phyloP scores from a whole-genome alignment of 1,140 invertebrate species.

The Bombus polaris region DNA sequence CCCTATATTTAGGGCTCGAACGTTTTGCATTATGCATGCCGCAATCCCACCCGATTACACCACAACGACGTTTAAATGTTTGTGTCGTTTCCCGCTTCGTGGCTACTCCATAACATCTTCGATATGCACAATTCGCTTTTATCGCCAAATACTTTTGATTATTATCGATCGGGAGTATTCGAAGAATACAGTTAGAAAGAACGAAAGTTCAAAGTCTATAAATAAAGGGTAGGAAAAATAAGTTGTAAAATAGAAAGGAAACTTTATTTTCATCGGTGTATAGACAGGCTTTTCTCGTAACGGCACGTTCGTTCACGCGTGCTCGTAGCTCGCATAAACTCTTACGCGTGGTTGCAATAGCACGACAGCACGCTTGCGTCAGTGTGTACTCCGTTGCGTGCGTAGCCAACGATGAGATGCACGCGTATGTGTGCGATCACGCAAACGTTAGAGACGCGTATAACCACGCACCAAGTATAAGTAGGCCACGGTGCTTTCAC shows the following conservation, averaged over 20 bases:
- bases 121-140: neutral
- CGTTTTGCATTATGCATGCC: constrained; percentile 26
- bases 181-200: neutral
- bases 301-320: constrained; percentile 21
- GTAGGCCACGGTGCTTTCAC: constrained; percentile 82
- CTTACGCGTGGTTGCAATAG: constrained; percentile 45
- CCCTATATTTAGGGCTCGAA: neutral
- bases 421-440: constrained; percentile 30
- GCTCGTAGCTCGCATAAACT: constrained; percentile 33
- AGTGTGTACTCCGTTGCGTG: constrained; percentile 4
- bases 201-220: neutral
- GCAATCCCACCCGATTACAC: neutral
- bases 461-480: constrained; percentile 67
- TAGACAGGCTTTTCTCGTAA: neutral
- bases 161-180: neutral
- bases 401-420: constrained; percentile 40
- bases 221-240: neutral
- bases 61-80: neutral
- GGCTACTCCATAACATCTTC: neutral
- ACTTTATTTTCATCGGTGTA: constrained; percentile 19
- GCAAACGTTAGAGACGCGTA: constrained; percentile 57
- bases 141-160: neutral
- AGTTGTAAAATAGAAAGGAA: constrained; percentile 33
- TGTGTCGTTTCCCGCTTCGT: neutral
- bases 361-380: constrained; percentile 13